Base-by-base conservation (phyloP, 2,797 vertebrate genomes). In the Poecilia wingei region DNA sequence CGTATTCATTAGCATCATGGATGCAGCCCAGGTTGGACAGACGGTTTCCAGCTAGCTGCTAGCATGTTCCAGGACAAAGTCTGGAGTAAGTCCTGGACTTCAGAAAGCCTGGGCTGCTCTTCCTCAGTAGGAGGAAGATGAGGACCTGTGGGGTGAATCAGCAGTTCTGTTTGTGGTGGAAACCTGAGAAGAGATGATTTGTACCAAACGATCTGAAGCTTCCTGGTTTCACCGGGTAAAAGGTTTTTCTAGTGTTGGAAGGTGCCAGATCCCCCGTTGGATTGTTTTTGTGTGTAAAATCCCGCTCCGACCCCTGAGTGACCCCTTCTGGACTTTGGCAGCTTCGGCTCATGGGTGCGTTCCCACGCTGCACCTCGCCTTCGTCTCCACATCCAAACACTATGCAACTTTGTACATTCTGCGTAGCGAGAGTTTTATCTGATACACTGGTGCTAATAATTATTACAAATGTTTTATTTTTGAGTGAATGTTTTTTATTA, bases 381-480 rank as follows among this genome's bases (percentile, higher is more conserved):
- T 79, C 89, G 46, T 33, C 51, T 51, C 92, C 86, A 72, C 91
- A 94, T 90, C 85, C 92, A 91, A 97, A 68, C 96, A 96, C 97
- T 98, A 98, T 98, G 98, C 97, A 98, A 98, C 96, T 97, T 97
- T 94, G 96, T 98, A 97, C 95, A 96, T 97, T 96, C 93, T 96
- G 97, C 92, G 64, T 41, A 97, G 96, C 94, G 95, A 97, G 95
- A 97, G 39, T 82, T 96, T 95, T 97, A 97, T 96, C 97, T 98
- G 97, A 99, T 97, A 99, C 98, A 99, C 98, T 99, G 98, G 98
- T 99, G 98, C 98, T 99, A 99, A 98, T 97, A 97, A 98, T 98
- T 97, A 97, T 98, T 97, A 97, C 96, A 98, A 97, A 97, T 97
- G 95, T 97, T 98, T 31, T 49, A 97, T 97, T 98, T 98, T 97